Evolutionary conservation across 2,113 vertebrate genomes (phyloP).

Genomic region (Oxyruncus cristatus): DNA sequence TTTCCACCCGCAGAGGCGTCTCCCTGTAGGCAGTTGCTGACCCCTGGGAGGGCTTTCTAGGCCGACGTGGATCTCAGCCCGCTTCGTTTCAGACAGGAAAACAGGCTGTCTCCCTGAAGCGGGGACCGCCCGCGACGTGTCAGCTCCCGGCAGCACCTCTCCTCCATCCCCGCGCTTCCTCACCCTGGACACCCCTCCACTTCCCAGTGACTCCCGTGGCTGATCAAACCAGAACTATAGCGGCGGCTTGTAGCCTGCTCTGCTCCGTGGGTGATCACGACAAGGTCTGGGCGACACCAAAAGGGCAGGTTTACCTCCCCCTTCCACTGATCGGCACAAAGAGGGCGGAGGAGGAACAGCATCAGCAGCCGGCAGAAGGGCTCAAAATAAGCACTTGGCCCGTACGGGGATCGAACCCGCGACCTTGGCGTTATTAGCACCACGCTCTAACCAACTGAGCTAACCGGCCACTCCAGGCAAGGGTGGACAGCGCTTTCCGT

Average conservation of each 20-base stretch:
- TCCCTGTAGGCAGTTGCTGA: rapidly evolving
- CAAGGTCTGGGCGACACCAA: rapidly evolving
- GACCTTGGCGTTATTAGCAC: constrained; percentile 71
- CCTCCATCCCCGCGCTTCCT: rapidly evolving
- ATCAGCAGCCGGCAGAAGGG: rapidly evolving
- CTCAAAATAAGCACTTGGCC: rapidly evolving
- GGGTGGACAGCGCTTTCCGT: rapidly evolving
- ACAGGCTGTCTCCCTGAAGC: rapidly evolving
- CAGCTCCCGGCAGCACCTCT: rapidly evolving
- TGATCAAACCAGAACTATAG: rapidly evolving
- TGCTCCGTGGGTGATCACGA: rapidly evolving
- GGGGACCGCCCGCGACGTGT: rapidly evolving
- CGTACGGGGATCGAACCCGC: constrained; percentile 69
- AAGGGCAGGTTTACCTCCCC: rapidly evolving
- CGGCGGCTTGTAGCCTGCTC: rapidly evolving
- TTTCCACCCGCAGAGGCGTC: rapidly evolving
- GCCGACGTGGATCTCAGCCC: rapidly evolving
- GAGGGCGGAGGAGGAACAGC: rapidly evolving
- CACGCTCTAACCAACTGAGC: constrained; percentile 75
- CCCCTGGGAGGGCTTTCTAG: rapidly evolving
- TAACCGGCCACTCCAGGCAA: constrained; percentile 46
- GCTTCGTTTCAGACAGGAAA: rapidly evolving
- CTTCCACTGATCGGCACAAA: rapidly evolving
- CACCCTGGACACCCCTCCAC: rapidly evolving
- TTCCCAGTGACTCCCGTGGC: rapidly evolving